These are phyloP conservation scores for Allophyes oxyacanthae DNA, from an alignment of 2,888 invertebrate species.

Conservation along the genomic window DNA sequence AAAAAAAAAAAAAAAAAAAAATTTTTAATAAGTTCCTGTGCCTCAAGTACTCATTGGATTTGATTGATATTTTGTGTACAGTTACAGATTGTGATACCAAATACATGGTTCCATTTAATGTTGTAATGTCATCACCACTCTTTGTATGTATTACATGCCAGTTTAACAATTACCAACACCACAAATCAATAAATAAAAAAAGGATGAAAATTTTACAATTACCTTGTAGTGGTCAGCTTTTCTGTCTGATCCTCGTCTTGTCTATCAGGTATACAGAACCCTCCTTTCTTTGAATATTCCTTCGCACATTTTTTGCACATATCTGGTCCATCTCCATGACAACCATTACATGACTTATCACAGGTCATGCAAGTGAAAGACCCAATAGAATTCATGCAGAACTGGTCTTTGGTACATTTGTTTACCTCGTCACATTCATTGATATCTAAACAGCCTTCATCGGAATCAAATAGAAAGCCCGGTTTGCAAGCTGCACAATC, in stretches of 20 bases:
- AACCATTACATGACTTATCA: slow-evolving; percentile 95
- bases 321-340: slow-evolving; percentile 97
- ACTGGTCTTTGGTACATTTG: slow-evolving; percentile 91
- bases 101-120: too few relatives aligned
- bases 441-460: slow-evolving; percentile 94
- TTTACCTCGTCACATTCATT: slow-evolving; percentile 93
- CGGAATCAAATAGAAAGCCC: slow-evolving; percentile 93
- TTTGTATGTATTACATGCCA: too few relatives aligned
- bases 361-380: slow-evolving; percentile 94
- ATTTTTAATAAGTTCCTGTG: too few relatives aligned
- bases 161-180: too few relatives aligned
- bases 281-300: slow-evolving; percentile 92
- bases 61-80: too few relatives aligned
- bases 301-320: slow-evolving; percentile 95
- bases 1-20: too few relatives aligned
- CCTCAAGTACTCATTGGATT: too few relatives aligned
- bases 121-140: too few relatives aligned
- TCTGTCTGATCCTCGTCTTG: slow-evolving; percentile 76
- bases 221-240: slow-evolving; percentile 77
- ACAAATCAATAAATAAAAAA: slow-evolving; percentile 31
- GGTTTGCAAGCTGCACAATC: slow-evolving; percentile 89
- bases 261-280: slow-evolving; percentile 93
- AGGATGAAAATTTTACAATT: slow-evolving; percentile 36
- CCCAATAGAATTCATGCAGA: slow-evolving; percentile 97
- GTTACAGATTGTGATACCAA: too few relatives aligned